phyloP scores from a whole-genome alignment of 2,797 vertebrate genomes.

The Gobio occitaniae region DNA sequence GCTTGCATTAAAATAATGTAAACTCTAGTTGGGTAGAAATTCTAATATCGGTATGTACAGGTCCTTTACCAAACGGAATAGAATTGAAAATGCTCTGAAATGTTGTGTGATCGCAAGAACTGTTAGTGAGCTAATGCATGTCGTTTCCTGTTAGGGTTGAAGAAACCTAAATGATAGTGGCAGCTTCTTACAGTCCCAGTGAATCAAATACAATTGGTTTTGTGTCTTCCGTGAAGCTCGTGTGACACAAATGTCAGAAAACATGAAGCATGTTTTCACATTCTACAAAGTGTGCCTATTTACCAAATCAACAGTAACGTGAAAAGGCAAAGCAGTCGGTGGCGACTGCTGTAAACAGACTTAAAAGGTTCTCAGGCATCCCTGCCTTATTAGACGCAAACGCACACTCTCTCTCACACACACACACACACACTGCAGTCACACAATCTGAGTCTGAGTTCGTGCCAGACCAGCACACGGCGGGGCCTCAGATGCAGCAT shows the following conservation, averaged over 20 bases:
- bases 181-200: constrained; percentile 49
- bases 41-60: constrained; percentile 48
- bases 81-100: constrained; percentile 32
- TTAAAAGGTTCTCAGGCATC: constrained; percentile 55
- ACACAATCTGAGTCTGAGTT: constrained; percentile 52
- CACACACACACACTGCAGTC: constrained; percentile 13
- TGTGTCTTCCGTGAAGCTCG: constrained; percentile 62
- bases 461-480: constrained; percentile 45
- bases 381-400: constrained; percentile 36
- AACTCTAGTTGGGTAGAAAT: constrained; percentile 57
- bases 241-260: constrained; percentile 73
- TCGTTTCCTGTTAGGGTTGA: constrained; percentile 31
- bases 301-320: constrained; percentile 68
- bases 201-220: constrained; percentile 47
- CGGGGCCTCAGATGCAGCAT: constrained; percentile 41
- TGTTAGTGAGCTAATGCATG: constrained; percentile 32
- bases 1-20: constrained; percentile 81
- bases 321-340: constrained; percentile 68
- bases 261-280: constrained; percentile 70
- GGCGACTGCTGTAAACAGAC: constrained; percentile 67
- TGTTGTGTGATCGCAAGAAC: constrained; percentile 33
- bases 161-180: constrained; percentile 41
- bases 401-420: neutral
- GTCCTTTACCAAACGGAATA: constrained; percentile 46
- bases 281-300: constrained; percentile 66